Conservation (phyloP, 1,140 invertebrate species). For the Nomia melanderi region DNA sequence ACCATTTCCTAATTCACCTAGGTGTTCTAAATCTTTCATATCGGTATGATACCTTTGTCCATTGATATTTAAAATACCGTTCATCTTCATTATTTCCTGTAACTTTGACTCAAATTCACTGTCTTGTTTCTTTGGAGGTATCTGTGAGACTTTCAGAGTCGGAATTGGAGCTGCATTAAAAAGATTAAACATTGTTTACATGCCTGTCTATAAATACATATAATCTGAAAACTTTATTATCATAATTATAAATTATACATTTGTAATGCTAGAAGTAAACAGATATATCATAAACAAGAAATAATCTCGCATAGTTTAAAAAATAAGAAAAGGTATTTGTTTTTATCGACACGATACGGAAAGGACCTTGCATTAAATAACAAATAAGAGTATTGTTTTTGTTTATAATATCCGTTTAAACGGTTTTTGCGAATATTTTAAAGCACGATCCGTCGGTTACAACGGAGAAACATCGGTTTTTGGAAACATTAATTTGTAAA, state of each 20-base stretch:
- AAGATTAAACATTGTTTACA: conserved; percentile 5
- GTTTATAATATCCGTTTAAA: conserved; percentile 27
- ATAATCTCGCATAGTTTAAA: background rate
- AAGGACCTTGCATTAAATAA: background rate
- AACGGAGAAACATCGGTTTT: background rate
- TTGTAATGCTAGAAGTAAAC: background rate
- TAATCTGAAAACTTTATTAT: background rate
- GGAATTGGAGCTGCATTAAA: conserved; percentile 32
- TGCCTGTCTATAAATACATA: background rate
- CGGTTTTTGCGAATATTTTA: background rate
- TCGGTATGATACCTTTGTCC: conserved; percentile 90
- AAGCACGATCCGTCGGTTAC: background rate
- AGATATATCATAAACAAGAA: background rate
- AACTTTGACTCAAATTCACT: conserved; percentile 87
- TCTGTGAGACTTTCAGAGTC: conserved; percentile 76
- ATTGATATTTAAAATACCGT: conserved; percentile 92
- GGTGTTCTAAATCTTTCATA: conserved; percentile 91
- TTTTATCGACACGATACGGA: no score
- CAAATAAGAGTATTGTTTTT: conserved; percentile 23
- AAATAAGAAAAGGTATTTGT: no score
- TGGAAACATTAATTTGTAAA: background rate
- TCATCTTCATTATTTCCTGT: conserved; percentile 90
- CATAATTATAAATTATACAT: background rate
- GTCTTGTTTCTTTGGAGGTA: conserved; percentile 81
- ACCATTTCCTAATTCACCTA: conserved; percentile 96